Percentiles rank a stretch among this genome's conserved stretches.
Conservation (phyloP, 2,888 invertebrate species). For the Rotaria macrura region DNA sequence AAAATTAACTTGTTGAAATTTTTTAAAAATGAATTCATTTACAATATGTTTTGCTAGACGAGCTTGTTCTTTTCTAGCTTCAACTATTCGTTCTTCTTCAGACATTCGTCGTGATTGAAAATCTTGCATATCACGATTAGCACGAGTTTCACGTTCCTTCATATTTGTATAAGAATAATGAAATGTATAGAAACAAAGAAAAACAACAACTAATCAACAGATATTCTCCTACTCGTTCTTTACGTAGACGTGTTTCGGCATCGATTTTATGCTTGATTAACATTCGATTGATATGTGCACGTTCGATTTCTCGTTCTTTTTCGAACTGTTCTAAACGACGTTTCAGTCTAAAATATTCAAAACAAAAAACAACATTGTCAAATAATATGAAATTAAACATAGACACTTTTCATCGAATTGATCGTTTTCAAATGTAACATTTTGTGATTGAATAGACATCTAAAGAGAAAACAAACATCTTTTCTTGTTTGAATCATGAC, state of each 20-base stretch:
- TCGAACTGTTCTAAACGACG: conserved; percentile 14
- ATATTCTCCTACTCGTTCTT: not conserved
- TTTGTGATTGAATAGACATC: not conserved
- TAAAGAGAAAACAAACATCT: not conserved
- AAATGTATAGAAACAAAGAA: not conserved
- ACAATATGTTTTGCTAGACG: conserved; percentile 9
- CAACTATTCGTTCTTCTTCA: conserved; percentile 3
- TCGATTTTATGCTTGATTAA: not conserved
- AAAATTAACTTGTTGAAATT: not conserved
- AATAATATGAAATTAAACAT: not conserved
- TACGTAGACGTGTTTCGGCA: not conserved
- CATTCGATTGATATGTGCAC: not conserved
- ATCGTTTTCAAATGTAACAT: not conserved
- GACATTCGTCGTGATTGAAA: not conserved
- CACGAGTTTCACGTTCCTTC: not conserved
- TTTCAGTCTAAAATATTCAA: not conserved
- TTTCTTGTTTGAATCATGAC: too few species aligned
- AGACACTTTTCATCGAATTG: not conserved
- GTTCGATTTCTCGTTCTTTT: not conserved
- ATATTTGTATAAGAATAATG: not conserved
- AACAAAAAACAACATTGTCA: not conserved
- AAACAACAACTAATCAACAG: too few species aligned
- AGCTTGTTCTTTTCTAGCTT: conserved; percentile 23
- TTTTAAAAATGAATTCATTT: too few species aligned
- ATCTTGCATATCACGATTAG: not conserved